Evolutionary conservation across 1,140 invertebrate genomes (phyloP), one percentile per base, ranked within the genome.

Genomic region (Drosophila takahashii): DNA sequence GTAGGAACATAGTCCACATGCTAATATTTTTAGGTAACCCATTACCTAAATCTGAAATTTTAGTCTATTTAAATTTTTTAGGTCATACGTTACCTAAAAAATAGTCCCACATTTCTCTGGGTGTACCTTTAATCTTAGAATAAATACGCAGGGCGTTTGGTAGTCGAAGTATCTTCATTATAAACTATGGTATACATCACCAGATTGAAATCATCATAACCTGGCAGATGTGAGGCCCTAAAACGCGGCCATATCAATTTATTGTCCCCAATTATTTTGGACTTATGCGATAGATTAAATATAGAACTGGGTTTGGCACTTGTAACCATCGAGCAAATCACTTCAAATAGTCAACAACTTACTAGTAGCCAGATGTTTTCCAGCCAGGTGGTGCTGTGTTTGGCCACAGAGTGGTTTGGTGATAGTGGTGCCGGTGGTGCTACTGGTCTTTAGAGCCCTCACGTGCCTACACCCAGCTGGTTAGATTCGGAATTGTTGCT

Each of bases 391-490:
- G 18, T 10, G 22, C 32, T 44, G 29, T 26, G 13, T 1, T 11
- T 3, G 3, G 18, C 22, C 26, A 36, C 18, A 18, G 16, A 44
- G 41, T 44, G 15, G 16, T 18, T 15, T 29, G 56, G 13, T 67
- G 66, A 47, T 70, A 54, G 41, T 18, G 48, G 50, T 53, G 61
- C 44, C 39, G 16, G 22, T 52, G 61, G 15, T 69, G 66, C 66
- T 70, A 70, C 66, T 18, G 66, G 64, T 70, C 22, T 37, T 37
- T 37, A 37, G 36, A 37, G 36, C 57, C 26, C 45, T 36, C 44
- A 64, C 57, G 42, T 62, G 71, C 56, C 64, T 48, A 52, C 32
- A 48, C 37, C 48, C 59, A 57, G 22, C 34, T 69, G 59, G 47
- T 18, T 15, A 44, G 29, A 57, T 47, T 18, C 29, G 48, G 29